phyloP scores from a whole-genome alignment of 1,140 invertebrate genomes.

The Lepidurus apus region DNA sequence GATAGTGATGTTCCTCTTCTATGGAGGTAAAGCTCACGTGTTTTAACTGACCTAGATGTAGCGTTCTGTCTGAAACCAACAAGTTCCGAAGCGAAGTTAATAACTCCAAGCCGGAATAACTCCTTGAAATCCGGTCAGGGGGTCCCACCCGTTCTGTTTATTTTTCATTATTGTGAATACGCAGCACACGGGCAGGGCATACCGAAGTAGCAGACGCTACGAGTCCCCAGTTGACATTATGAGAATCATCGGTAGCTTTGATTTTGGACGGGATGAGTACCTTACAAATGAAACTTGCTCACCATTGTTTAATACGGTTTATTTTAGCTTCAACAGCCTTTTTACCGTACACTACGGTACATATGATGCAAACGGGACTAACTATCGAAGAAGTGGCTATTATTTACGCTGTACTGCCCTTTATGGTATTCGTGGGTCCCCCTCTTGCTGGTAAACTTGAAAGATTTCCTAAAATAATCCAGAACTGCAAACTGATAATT shows the following conservation, averaged over 20 bases:
- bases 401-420: slow-evolving; percentile 73
- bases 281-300: neutral
- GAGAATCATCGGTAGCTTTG: neutral
- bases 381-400: slow-evolving; percentile 75
- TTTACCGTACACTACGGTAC: slow-evolving; percentile 74
- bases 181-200: no score
- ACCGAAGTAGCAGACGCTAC: no score
- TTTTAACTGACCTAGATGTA: neutral
- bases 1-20: slow-evolving; percentile 70
- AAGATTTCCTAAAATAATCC: neutral
- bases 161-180: no score
- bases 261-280: neutral
- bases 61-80: neutral
- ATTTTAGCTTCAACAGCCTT: slow-evolving; percentile 67
- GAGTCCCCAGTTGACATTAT: no score
- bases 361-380: slow-evolving; percentile 79
- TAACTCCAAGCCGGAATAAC: no score
- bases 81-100: neutral
- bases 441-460: slow-evolving; percentile 61
- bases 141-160: no score
- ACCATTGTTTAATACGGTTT: slow-evolving; percentile 33
- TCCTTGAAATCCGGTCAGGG: no score
- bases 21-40: slow-evolving; percentile 55
- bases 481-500: neutral
- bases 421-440: slow-evolving; percentile 71